Evolutionary conservation across 2,113 vertebrate species (phyloP), one percentile per base, ranked within the genome.

Genomic region (Brachypteracias leptosomus): DNA sequence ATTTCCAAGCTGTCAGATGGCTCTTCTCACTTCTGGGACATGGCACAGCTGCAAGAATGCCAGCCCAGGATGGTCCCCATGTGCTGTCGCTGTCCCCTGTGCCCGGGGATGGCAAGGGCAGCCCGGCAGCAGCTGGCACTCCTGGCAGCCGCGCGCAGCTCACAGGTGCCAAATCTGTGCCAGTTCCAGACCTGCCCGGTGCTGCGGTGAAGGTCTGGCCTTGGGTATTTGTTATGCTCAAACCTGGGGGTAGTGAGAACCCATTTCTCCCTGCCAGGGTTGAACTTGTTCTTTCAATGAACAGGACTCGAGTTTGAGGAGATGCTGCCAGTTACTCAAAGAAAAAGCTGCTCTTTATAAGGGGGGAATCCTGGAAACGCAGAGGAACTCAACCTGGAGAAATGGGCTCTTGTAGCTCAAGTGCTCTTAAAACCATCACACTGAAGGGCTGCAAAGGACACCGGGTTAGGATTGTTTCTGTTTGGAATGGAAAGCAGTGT

Each of bases 81-180:
- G 12, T 13, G 66, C 63, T 61, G 4, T 6, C 7, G 11, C 49
- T 18, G 4, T 83, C 49, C 59, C 74, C 82, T 14, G 46, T 67
- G 75, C 65, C 42, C 2, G 1, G 20, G 14, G 18, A 61, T 17
- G 16, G 58, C 54, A 61, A 40, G 40, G 81, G 16, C 70, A 79
- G 78, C 46, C 66, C 0, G 0, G 65, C 70, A 52, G 55, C 58
- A 83, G 71, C 52, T 5, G 0, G 15, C 29, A 3, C 49, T 49
- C 52, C 66, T 44, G 42, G 72, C 72, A 52, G 42, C 55, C 16
- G 13, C 36, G 17, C 2, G 1, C 26, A 87, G 36, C 38, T 63
- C 83, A 42, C 3, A 4, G 13, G 51, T 62, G 47, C 73, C 9
- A 1, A 20, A 15, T 22, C 5, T 44, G 18, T 68, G 70, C 47